phyloP scores from a whole-genome alignment of 1,140 invertebrate genomes.

The Rhagoletis zephyria region DNA sequence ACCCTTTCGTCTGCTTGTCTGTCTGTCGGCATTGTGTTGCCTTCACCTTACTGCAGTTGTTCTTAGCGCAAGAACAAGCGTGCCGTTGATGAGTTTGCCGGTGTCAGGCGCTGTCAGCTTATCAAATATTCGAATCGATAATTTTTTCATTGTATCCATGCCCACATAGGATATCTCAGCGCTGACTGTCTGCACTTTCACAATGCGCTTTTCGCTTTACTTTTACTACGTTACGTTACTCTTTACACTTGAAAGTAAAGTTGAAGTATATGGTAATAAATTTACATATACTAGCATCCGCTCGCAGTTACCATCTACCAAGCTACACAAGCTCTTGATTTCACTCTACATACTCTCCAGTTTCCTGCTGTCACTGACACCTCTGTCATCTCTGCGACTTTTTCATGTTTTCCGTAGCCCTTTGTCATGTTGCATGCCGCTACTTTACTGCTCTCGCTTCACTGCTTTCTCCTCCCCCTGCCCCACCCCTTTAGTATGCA shows the following conservation, averaged over 20 bases:
- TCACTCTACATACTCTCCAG: neutral
- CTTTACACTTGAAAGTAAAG: neutral
- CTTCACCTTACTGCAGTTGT: neutral
- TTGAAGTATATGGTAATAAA: neutral
- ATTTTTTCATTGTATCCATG: neutral
- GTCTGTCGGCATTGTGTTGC: neutral
- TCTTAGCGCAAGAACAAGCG: neutral
- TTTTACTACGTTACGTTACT: neutral
- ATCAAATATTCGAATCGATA: conserved; percentile 39
- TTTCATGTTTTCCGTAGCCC: neutral
- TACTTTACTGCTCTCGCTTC: neutral
- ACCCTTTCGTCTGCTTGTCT: too few species aligned
- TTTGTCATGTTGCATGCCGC: conserved; percentile 39
- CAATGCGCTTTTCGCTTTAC: neutral
- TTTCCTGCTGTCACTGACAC: neutral
- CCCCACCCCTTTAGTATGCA: neutral
- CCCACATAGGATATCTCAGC: neutral
- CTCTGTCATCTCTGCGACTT: neutral
- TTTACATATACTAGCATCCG: neutral
- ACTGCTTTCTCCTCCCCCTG: neutral
- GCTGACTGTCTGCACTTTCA: neutral
- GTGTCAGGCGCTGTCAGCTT: conserved; percentile 37
- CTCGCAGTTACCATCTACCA: too few species aligned
- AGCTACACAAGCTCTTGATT: neutral
- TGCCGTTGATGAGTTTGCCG: conserved; percentile 9